Evolutionary conservation across 2,113 vertebrate genomes (phyloP).

Genomic region (Enhydra lutris): DNA sequence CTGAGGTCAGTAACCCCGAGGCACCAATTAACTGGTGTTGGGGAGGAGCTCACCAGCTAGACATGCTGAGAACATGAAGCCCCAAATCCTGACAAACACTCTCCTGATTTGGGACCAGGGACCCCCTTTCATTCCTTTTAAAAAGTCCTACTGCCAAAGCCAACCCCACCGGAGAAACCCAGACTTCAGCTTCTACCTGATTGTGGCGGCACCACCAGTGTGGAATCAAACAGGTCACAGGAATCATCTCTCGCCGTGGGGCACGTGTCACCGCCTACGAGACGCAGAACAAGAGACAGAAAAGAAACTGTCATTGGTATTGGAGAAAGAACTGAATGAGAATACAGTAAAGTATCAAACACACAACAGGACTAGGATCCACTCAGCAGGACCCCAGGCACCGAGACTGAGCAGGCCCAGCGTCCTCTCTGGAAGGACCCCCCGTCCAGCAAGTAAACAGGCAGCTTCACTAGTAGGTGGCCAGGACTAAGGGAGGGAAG

Average conservation of each 20-base stretch:
- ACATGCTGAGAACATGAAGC: not conserved
- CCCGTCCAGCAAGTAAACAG: not conserved
- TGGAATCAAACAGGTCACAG: constrained; percentile 46
- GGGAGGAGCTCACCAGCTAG: not conserved
- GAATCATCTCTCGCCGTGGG: constrained; percentile 59
- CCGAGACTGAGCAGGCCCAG: not conserved
- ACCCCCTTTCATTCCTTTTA: not conserved
- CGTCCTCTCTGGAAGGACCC: not conserved
- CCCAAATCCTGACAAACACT: not conserved
- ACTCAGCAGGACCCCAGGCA: not conserved
- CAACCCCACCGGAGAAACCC: not conserved
- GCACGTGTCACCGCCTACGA: constrained; percentile 80
- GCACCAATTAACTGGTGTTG: not conserved
- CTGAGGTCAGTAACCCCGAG: not conserved
- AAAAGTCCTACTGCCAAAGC: not conserved
- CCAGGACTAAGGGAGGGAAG: not conserved
- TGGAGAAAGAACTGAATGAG: not conserved
- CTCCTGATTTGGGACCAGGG: not conserved
- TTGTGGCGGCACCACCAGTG: not conserved
- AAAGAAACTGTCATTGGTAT: not conserved
- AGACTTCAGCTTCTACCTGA: constrained; percentile 55
- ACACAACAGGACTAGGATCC: not conserved
- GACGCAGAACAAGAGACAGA: constrained; percentile 22
- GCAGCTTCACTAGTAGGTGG: too few relatives aligned
- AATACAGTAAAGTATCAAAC: rapidly evolving